Conservation (phyloP, 2,113 vertebrate genomes). For the Genyomyrus donnyi region DNA sequence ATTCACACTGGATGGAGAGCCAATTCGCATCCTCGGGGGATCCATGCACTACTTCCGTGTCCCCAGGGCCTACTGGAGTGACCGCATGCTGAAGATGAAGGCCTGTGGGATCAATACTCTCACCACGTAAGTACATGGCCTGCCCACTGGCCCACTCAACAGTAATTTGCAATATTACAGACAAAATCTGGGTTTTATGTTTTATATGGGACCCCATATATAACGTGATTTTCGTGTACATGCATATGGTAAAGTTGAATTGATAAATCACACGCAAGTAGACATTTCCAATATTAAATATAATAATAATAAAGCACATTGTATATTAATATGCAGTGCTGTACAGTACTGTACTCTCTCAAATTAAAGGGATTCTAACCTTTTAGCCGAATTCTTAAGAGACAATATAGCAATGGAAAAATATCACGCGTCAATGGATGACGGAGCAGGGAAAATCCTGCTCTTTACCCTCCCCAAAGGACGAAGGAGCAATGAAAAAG, state of each 20-base stretch:
- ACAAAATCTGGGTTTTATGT: background rate
- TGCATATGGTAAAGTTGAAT: background rate
- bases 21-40: constrained; percentile 72
- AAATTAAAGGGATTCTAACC: background rate
- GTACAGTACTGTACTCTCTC: background rate
- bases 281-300: background rate
- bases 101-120: constrained; percentile 81
- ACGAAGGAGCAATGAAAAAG: background rate
- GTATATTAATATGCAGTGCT: background rate
- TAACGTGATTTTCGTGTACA: background rate
- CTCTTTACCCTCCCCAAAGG: background rate
- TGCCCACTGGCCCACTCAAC: background rate
- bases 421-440: background rate
- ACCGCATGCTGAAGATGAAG: constrained; percentile 66
- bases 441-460: background rate
- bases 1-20: constrained; percentile 70
- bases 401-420: background rate
- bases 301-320: background rate
- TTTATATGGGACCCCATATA: background rate
- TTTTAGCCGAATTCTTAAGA: background rate
- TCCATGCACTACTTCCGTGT: constrained; percentile 85
- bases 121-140: constrained; percentile 67
- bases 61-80: constrained; percentile 76
- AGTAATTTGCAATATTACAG: background rate
- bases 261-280: background rate